These are phyloP conservation scores for Solea senegalensis DNA, from an alignment of 2,113 vertebrate species.

Conservation along the genomic window DNA sequence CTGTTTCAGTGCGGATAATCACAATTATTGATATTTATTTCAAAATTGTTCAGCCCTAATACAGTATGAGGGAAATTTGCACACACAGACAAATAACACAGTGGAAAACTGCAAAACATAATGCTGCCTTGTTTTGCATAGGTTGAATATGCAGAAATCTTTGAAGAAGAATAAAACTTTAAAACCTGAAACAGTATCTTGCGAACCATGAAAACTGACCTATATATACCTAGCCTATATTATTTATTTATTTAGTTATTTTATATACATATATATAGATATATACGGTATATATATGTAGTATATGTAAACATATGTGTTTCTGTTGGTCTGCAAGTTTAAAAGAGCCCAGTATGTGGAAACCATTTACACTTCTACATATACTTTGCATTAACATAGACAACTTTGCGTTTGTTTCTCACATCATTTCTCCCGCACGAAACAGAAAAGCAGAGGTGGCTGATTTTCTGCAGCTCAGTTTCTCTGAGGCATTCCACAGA, in stretches of 20 bases:
- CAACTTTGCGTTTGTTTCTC: not conserved
- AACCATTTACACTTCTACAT: not conserved
- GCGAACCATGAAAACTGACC: no score
- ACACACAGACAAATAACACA: not conserved
- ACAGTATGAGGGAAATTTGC: not conserved
- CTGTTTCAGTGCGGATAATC: no score
- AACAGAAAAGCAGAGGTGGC: conserved; percentile 4
- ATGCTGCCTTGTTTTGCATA: not conserved
- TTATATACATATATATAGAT: no score
- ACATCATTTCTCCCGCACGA: conserved; percentile 3
- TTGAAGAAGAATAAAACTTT: no score
- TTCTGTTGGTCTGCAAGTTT: not conserved
- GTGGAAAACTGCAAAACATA: no score
- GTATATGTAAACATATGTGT: no score
- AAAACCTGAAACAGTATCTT: no score
- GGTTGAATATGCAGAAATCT: not conserved
- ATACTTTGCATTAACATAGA: not conserved
- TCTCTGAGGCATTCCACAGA: conserved; percentile 26
- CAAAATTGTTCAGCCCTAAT: not conserved
- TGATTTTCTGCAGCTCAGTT: conserved; percentile 30
- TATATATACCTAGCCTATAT: no score
- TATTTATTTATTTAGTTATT: no score
- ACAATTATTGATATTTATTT: no score
- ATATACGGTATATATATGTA: no score
- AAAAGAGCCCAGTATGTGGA: not conserved